Percentiles rank a stretch among this genome's conserved stretches.
Conservation (phyloP, 1,140 invertebrate genomes). For the Pentalonia nigronervosa region DNA sequence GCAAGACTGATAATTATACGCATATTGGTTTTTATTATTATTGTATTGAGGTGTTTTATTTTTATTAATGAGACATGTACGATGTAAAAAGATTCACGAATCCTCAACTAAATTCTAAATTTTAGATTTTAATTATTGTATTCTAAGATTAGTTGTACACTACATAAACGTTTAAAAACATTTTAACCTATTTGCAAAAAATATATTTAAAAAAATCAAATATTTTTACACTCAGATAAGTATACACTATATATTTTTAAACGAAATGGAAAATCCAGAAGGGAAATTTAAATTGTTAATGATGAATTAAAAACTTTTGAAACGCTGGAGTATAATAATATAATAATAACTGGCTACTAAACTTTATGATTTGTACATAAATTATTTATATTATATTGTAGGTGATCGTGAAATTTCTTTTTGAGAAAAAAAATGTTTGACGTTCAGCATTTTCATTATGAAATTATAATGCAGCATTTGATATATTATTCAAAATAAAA, state of each 20-base stretch:
- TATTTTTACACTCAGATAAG: background rate
- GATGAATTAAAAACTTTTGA: constrained; percentile 2
- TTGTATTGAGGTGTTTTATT: too few species aligned
- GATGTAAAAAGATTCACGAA: background rate
- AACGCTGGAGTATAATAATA: background rate
- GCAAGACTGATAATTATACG: too few species aligned
- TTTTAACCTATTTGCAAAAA: background rate
- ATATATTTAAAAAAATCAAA: background rate
- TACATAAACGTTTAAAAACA: background rate
- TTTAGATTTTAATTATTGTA: background rate
- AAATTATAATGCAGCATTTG: background rate
- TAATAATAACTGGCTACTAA: background rate
- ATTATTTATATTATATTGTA: constrained; percentile 4
- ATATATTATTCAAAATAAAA: background rate
- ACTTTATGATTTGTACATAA: background rate
- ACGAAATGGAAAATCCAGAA: background rate
- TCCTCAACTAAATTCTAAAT: background rate
- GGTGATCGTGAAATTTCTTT: background rate
- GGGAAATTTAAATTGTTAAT: background rate
- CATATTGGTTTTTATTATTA: too few species aligned
- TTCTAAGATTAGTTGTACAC: background rate
- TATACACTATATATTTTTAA: background rate
- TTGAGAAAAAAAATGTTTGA: background rate
- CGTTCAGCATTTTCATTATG: background rate
- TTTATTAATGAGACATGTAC: too few species aligned